Evolutionary conservation across 2,113 vertebrate species (phyloP).

Genomic region (Pardalotus punctatus): DNA sequence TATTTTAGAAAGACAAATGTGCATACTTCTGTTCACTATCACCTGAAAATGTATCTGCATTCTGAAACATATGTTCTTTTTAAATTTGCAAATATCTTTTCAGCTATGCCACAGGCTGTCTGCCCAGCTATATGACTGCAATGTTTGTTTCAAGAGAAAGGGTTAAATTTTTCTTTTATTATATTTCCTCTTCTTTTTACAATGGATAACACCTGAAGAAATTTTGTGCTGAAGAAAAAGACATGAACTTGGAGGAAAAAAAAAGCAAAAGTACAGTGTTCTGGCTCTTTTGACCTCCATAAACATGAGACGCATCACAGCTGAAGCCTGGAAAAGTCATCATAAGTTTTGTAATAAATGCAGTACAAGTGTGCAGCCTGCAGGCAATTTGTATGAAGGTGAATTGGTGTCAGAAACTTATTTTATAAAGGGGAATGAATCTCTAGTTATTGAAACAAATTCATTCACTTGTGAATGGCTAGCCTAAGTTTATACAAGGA

Average conservation of each 20-base stretch:
- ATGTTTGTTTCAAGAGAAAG: neutral
- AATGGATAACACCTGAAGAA: neutral
- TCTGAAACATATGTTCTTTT: neutral
- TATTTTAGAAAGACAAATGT: neutral
- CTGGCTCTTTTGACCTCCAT: neutral
- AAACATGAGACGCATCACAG: conserved; percentile 8
- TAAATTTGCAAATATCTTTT: neutral
- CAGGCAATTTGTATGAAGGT: conserved; percentile 13
- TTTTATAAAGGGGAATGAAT: neutral
- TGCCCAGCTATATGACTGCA: neutral
- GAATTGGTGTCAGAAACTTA: neutral
- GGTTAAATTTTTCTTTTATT: neutral
- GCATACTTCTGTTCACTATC: neutral
- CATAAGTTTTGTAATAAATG: neutral
- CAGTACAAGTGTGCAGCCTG: conserved; percentile 38
- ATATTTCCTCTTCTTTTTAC: neutral
- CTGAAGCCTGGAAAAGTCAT: conserved; percentile 27
- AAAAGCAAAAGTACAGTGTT: neutral
- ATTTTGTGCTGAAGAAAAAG: neutral
- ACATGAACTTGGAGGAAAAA: neutral
- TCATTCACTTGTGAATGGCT: neutral
- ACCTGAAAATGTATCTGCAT: neutral
- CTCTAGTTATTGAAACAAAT: neutral
- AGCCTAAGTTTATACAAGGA: neutral
- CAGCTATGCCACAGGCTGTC: neutral